A percentile compares a stretch with the other conserved stretches of the same genome.
phyloP scores from a whole-genome alignment of 2,113 vertebrate species.

The Bagarius yarrelli region DNA sequence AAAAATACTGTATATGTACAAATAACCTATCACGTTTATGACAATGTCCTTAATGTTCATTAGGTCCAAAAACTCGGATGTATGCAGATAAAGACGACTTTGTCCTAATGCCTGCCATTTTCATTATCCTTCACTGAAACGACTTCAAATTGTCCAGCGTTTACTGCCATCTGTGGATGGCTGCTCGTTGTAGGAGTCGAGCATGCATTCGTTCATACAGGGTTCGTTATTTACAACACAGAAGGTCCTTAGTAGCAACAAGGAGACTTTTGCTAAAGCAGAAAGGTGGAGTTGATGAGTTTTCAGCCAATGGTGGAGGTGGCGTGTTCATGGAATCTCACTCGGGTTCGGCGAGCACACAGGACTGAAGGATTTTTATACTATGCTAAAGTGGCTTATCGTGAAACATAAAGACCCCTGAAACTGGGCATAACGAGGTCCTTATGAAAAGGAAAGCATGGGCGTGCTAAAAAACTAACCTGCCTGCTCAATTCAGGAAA shows the following conservation, averaged over 20 bases:
- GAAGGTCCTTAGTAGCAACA: constrained; percentile 12
- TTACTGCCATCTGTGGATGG: background rate
- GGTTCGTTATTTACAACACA: constrained; percentile 12
- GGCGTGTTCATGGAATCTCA: background rate
- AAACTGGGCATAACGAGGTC: background rate
- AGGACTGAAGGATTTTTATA: background rate
- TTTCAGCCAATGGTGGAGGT: constrained; percentile 13
- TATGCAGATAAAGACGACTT: background rate
- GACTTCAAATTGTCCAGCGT: background rate
- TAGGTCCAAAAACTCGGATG: background rate
- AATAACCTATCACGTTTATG: too few relatives aligned
- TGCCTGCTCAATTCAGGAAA: background rate
- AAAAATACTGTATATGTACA: too few relatives aligned
- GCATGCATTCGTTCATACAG: constrained; percentile 3
- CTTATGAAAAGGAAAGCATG: background rate
- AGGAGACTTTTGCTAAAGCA: constrained; percentile 8
- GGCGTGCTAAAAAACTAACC: background rate
- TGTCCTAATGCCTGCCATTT: constrained; percentile 4
- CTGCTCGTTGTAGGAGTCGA: background rate
- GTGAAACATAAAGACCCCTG: background rate
- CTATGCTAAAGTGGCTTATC: too few relatives aligned
- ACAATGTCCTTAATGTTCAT: background rate
- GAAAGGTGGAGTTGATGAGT: constrained; percentile 10
- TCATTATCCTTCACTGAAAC: background rate
- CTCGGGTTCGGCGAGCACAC: background rate